Base-by-base conservation (phyloP, 2,888 invertebrate genomes). In the Tetragonula carbonaria region DNA sequence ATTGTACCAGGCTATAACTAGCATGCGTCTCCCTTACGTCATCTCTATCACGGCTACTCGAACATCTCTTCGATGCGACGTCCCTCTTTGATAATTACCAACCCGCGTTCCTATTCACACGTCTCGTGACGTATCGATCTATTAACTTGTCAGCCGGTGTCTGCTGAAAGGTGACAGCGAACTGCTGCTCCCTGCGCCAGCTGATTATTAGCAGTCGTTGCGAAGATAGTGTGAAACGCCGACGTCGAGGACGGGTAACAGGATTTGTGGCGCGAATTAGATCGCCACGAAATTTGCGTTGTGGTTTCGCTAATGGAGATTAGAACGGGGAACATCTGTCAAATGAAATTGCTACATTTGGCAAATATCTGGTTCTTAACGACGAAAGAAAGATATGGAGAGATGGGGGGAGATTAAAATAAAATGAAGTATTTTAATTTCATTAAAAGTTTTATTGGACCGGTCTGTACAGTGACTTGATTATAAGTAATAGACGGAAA, bases 1-100 rank as follows among this genome's bases (percentile, higher is more conserved):
- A n/a, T 14, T 57, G 14, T 59, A 23, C 14, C 57, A 45, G 8
- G 45, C 45, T 45, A 1, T 14, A 59, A 45, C 45, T 59, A 13
- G 13, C 14, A 59, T 2, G n/a, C 13, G 13, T n/a, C 23, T n/a
- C 2, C 14, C 13, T 59, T 14, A 23, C n/a, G 16, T 21, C 53
- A 23, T 70, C 59, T 51, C 59, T 33, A 74, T 67, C 65, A 55
- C 50, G 59, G 72, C 63, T 85, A 74, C 66, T 65, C 76, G 75
- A 80, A 84, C 80, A 62, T 78, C 76, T 67, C 75, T 33, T 45
- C 66, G 78, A 82, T 84, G 74, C 65, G 55, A 74, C 76, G 21
- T 11, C 66, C 23, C 89, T 85, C 90, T 90, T 89, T 89, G 89
- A 90, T 89, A 87, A 89, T 90, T 89, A 87, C 59, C 77, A 63